phyloP scores from a whole-genome alignment of 2,113 vertebrate species.

The Micromys minutus region DNA sequence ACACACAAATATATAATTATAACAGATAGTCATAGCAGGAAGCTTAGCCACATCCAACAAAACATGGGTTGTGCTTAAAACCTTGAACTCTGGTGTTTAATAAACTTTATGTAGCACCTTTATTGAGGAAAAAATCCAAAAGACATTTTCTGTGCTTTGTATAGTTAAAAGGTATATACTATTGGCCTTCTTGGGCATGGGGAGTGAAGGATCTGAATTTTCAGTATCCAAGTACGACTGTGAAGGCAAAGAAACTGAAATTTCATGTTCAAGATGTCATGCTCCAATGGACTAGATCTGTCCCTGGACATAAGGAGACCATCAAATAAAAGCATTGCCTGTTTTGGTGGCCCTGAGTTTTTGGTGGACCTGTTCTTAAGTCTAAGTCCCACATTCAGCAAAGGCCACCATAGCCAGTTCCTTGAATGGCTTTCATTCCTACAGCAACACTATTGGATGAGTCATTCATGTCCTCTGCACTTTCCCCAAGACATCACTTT shows the following conservation, averaged over 20 bases:
- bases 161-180: background rate
- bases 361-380: background rate
- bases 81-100: background rate
- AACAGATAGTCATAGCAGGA: background rate
- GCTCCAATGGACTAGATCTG: background rate
- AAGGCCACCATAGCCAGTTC: background rate
- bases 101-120: background rate
- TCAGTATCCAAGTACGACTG: background rate
- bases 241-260: background rate
- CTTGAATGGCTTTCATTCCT: background rate
- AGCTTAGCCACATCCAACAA: background rate
- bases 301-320: background rate
- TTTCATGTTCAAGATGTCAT: background rate
- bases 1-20: background rate
- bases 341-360: background rate
- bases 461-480: background rate
- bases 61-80: background rate
- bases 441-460: background rate
- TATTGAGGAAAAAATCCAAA: background rate
- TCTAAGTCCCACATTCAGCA: too few species aligned
- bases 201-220: background rate
- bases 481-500: background rate
- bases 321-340: background rate
- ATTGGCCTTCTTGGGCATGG: background rate
- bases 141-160: background rate